Evolutionary conservation across 1,140 invertebrate species (phyloP), one percentile per base, ranked within the genome.

Genomic region (Anthonomus grandis): DNA sequence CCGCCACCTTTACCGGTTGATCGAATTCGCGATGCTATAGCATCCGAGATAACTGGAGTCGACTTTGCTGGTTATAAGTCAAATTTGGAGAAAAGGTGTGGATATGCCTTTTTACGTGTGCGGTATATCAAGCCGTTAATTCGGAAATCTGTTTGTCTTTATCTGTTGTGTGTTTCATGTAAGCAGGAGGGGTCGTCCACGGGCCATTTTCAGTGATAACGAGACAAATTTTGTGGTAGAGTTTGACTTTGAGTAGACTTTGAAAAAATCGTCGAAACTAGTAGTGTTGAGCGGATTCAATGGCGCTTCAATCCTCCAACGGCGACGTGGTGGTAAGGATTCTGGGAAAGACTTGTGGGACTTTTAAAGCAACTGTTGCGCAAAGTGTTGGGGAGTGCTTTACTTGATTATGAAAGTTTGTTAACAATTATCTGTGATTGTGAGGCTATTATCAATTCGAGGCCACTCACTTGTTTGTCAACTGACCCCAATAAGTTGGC

Each of bases 151-250:
- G n/a, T n/a, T n/a, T n/a, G n/a, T n/a, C n/a, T n/a, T n/a, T n/a
- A n/a, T n/a, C n/a, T n/a, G n/a, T n/a, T n/a, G n/a, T n/a, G n/a
- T n/a, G n/a, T n/a, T n/a, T n/a, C n/a, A n/a, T n/a, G n/a, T n/a
- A n/a, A n/a, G n/a, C n/a, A n/a, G n/a, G n/a, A n/a, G n/a, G n/a
- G n/a, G n/a, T n/a, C n/a, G n/a, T n/a, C n/a, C n/a, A n/a, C n/a
- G n/a, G n/a, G n/a, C n/a, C n/a, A n/a, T 6, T 2, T 74, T 44
- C 50, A 71, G 62, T 25, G 72, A 77, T 50, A 75, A 77, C 50
- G 75, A 67, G 0, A 70, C 60, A 12, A 45, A 23, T 15, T 45
- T 45, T 50, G 47, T 45, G 12, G 64, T 65, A 6, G 49, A 61
- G n/a, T 38, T 59, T 13, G 73, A 72, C 46, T 6, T 15, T 24